Conservation (phyloP, 2,113 vertebrate genomes). For the Puffinus mauretanicus region DNA sequence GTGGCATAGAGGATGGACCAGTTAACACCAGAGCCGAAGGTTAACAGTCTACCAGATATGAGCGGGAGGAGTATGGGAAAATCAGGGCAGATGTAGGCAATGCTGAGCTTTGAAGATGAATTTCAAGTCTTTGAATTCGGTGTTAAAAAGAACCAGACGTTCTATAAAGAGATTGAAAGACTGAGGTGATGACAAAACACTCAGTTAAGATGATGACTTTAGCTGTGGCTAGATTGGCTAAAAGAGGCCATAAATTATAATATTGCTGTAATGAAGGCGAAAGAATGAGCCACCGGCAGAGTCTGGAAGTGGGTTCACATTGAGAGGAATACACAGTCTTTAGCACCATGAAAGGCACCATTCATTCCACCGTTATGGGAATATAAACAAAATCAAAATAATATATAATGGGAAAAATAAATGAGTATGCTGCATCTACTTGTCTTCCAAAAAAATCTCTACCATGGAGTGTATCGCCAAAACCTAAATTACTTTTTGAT, state of each 20-base stretch:
- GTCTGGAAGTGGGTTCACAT: neutral
- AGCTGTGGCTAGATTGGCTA: neutral
- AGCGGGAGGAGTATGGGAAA: neutral
- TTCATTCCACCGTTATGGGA: neutral
- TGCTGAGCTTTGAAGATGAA: neutral
- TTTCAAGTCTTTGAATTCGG: neutral
- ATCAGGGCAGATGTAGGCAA: neutral
- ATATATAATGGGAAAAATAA: neutral
- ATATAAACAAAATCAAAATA: slow-evolving; percentile 1
- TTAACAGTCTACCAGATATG: neutral
- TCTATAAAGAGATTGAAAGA: neutral
- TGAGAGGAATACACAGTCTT: neutral
- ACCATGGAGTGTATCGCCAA: neutral
- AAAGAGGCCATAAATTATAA: neutral
- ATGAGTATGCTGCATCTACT: neutral
- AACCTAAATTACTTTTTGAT: neutral
- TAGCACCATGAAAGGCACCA: neutral
- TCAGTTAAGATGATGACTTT: neutral
- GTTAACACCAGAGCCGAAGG: neutral
- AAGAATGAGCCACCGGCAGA: neutral
- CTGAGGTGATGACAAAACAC: neutral
- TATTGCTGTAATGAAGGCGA: neutral
- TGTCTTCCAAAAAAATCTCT: neutral
- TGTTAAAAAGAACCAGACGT: neutral
- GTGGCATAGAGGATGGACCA: neutral